These are phyloP conservation scores for Saimiri boliviensis DNA, from an alignment of 2,113 vertebrate genomes.

Conservation along the genomic window DNA sequence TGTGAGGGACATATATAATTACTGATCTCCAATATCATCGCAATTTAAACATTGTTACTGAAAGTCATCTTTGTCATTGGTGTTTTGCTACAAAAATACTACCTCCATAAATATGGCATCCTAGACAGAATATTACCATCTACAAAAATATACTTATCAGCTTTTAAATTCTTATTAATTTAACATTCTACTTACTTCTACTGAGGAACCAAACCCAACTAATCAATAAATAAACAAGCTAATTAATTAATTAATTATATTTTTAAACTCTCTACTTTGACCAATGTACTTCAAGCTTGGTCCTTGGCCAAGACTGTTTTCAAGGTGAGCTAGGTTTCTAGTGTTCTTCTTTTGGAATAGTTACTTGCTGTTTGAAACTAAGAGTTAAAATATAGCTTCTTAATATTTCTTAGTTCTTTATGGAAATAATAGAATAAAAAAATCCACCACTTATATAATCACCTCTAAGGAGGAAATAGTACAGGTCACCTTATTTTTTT, in stretches of 20 bases:
- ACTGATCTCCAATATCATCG: neutral
- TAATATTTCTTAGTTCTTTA: neutral
- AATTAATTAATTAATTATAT: neutral
- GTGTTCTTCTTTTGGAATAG: neutral
- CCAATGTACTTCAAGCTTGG: neutral
- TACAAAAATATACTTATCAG: neutral
- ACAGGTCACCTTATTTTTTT: neutral
- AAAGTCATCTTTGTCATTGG: neutral
- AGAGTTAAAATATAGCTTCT: neutral
- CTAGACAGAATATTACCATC: neutral
- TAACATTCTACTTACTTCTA: conserved; percentile 45
- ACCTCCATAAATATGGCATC: neutral
- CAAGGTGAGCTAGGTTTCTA: neutral
- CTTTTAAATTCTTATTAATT: neutral
- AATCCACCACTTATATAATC: neutral
- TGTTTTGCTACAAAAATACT: neutral
- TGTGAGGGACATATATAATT: neutral
- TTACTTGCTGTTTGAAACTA: conserved; percentile 44
- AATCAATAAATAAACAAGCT: neutral
- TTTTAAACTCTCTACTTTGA: conserved; percentile 26
- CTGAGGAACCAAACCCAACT: neutral
- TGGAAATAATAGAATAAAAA: conserved; percentile 2
- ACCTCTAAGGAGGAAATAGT: neutral
- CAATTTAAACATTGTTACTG: neutral
- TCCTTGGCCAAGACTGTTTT: neutral